Evolutionary conservation across 2,797 vertebrate species (phyloP), one percentile per base, ranked within the genome.

Genomic region (Tokudaia muenninki): DNA sequence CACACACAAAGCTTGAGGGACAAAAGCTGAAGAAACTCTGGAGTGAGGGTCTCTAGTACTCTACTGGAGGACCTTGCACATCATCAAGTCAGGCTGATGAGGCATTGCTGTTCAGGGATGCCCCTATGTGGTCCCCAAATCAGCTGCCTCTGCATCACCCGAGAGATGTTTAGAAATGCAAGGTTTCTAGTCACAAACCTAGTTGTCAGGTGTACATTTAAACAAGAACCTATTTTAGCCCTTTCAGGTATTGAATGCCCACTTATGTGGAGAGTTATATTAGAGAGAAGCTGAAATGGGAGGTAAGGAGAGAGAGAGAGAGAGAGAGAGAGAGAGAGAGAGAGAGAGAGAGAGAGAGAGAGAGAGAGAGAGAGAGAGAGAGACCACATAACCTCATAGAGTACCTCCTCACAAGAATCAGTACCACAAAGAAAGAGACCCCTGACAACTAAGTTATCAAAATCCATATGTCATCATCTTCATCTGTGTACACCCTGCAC

Each of bases 31-130:
- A 72, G 57, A 86, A 72, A 70, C 55, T 24, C 5, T 21, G 67
- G 6, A 13, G 41, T 52, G 50, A 7, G 11, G 5, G 13, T 26
- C 41, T 78, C 7, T 19, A 21, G 26, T 34, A 0, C 26, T 21
- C 29, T 10, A 3, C 17, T 16, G n/a, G 16, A 57, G 63, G 1
- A 67, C 57, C 8, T 9, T 8, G 2, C 0, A 7, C 34, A 4
- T 59, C 37, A 31, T 24, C 24, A 31, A 74, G 52, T 77, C 44
- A n/a, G 77, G 10, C 37, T 41, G n/a, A 57, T 21, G 24, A 83
- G 72, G 55, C 29, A 1, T 4, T 4, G 52, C 19, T 17, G 1
- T 1, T 34, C 17, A 26, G 24, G 7, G 19, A 1, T 24, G 2
- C 37, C 29, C 47, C 24, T 50, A 31, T 61, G 31, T 55, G 11